Evolutionary conservation across 2,113 vertebrate species (phyloP).

Genomic region (Enhydra lutris): DNA sequence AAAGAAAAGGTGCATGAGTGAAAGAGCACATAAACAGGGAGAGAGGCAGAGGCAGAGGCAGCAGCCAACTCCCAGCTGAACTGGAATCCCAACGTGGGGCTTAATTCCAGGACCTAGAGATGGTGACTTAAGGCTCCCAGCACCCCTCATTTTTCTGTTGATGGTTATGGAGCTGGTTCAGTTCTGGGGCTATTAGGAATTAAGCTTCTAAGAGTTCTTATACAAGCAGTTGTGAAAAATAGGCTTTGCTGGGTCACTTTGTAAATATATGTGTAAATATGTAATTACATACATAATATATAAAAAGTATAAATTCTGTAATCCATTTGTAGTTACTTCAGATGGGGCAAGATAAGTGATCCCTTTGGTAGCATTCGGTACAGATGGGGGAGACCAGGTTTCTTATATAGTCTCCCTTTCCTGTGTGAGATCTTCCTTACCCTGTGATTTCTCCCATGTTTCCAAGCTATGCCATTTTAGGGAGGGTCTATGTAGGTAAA

Average conservation of each 20-base stretch:
- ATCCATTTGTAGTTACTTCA: background rate
- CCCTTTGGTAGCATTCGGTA: background rate
- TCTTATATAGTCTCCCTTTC: background rate
- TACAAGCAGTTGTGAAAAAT: background rate
- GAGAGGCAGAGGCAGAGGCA: no score
- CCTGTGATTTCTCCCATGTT: background rate
- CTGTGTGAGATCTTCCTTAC: background rate
- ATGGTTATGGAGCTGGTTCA: background rate
- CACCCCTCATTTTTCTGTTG: background rate
- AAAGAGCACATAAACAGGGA: background rate
- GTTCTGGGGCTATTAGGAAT: background rate
- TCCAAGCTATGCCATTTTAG: background rate
- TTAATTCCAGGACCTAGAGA: background rate
- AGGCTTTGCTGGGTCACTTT: background rate
- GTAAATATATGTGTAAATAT: background rate
- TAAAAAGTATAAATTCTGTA: background rate
- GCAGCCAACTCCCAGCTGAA: background rate
- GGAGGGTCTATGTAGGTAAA: background rate
- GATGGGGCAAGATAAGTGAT: background rate
- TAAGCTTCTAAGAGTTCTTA: background rate
- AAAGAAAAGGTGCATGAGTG: no score
- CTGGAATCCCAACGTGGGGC: background rate
- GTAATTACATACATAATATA: background rate
- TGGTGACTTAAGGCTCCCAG: background rate
- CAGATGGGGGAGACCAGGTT: background rate